A percentile compares a stretch with the other conserved stretches of the same genome.
Evolutionary conservation across 35 echinoderm and acorn worm genomes (phyloP).

Genomic region (Eucidaris tribuloides): DNA sequence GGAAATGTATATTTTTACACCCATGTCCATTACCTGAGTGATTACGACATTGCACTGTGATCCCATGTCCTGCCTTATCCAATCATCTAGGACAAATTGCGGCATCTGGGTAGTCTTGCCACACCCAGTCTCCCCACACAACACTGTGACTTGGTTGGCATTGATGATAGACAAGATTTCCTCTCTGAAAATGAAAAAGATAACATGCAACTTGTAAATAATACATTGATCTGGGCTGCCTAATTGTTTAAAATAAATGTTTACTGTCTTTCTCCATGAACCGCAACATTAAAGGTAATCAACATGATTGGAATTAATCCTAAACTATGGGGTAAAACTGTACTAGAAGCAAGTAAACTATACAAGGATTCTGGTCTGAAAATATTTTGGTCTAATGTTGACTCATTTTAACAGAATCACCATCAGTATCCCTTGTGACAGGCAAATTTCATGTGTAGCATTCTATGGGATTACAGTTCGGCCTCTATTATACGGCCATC

Average conservation of each 20-base stretch:
- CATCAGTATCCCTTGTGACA: too few species aligned
- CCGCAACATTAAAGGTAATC: conserved; percentile 42
- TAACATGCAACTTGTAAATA: conserved; percentile 50
- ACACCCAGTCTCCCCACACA: conserved; percentile 85
- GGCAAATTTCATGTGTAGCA: too few species aligned
- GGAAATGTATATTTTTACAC: not conserved
- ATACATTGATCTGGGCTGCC: conserved; percentile 59
- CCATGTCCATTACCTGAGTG: conserved; percentile 89
- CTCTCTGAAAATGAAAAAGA: conserved; percentile 50
- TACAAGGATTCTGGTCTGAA: too few species aligned
- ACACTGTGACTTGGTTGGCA: conserved; percentile 76
- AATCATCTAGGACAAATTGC: conserved; percentile 81
- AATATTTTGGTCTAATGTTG: too few species aligned
- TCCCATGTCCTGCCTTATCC: conserved; percentile 49
- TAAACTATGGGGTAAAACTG: conserved; percentile 29
- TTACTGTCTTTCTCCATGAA: conserved; percentile 60
- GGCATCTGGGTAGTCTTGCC: conserved; percentile 95
- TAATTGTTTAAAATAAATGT: conserved; percentile 21
- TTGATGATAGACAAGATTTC: conserved; percentile 60
- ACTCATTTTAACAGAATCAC: too few species aligned
- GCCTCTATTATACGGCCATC: too few species aligned
- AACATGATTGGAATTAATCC: conserved; percentile 49
- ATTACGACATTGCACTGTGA: conserved; percentile 87
- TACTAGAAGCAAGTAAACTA: too few species aligned
- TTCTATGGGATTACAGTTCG: too few species aligned